Evolutionary conservation across 1,140 invertebrate genomes (phyloP).

Genomic region (Drosophila subpulchrella): DNA sequence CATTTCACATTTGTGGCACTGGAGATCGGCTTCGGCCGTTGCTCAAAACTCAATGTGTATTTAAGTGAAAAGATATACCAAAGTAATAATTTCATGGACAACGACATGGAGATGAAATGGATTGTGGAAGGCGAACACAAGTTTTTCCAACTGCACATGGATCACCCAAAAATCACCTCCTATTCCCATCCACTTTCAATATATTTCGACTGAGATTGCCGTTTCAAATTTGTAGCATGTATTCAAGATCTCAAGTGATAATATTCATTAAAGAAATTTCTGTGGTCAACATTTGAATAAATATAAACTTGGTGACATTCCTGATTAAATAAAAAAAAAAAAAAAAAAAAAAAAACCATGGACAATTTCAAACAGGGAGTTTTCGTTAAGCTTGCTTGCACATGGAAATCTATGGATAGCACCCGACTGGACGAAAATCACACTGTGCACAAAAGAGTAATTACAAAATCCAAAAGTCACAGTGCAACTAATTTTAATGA

Average conservation of each 20-base stretch:
- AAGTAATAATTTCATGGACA: not conserved
- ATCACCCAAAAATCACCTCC: not conserved
- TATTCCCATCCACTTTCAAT: not conserved
- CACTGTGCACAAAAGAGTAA: no score
- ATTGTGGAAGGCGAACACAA: not conserved
- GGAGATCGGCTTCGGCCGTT: conserved; percentile 27
- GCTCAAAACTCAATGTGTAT: conserved; percentile 18
- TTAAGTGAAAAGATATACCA: not conserved
- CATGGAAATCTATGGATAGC: no score
- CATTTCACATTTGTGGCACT: conserved; percentile 28
- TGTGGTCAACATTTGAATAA: not conserved
- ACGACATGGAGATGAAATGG: not conserved
- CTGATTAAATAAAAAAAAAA: not conserved
- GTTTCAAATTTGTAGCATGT: no score
- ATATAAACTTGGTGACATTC: not conserved
- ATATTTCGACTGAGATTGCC: conserved; percentile 1
- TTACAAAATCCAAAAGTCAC: no score
- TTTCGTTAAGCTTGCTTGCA: no score
- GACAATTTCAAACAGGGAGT: no score
- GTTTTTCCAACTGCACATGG: not conserved
- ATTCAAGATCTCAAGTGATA: no score
- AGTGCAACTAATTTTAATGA: no score
- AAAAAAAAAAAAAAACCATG: no score
- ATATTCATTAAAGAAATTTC: no score
- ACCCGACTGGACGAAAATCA: no score